Percentiles rank a stretch among this genome's conserved stretches.
These are phyloP conservation scores for Planococcus citri DNA, from an alignment of 1,140 invertebrate species.

Conservation along the genomic window DNA sequence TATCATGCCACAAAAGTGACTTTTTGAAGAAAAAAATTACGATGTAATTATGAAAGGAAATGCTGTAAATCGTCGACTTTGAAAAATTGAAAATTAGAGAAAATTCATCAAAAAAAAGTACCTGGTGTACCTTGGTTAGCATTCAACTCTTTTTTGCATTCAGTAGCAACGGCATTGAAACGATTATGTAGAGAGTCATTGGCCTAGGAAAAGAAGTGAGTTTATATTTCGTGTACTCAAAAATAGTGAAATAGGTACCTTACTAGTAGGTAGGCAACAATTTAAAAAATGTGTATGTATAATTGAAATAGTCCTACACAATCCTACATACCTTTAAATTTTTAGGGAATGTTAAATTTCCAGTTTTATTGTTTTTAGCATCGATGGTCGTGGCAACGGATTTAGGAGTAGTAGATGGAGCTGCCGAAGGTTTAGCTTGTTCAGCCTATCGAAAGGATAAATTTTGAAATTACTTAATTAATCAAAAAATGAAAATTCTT, in stretches of 20 bases:
- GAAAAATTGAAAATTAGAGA: too few species aligned
- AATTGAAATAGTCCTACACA: neutral
- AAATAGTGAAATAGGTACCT: neutral
- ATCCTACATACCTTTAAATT: slow-evolving; percentile 1
- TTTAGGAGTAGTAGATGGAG: neutral
- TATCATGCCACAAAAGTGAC: too few species aligned
- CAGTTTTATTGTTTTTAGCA: slow-evolving; percentile 10
- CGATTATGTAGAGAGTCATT: neutral
- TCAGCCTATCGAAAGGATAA: slow-evolving; percentile 9
- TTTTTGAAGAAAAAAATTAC: too few species aligned
- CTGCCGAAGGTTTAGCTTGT: neutral
- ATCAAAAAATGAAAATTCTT: too few species aligned
- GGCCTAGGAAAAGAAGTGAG: slow-evolving; percentile 9
- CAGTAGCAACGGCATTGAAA: neutral
- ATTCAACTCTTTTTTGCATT: slow-evolving; percentile 14
- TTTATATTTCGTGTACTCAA: too few species aligned
- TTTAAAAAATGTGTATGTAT: neutral
- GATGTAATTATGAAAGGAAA: too few species aligned
- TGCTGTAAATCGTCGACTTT: too few species aligned
- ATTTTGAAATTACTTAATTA: neutral
- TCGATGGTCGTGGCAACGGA: neutral
- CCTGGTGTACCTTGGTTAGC: slow-evolving; percentile 11
- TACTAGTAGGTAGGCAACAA: too few species aligned
- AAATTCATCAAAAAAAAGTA: neutral
- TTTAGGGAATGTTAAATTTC: neutral